A percentile compares a stretch with the other conserved stretches of the same genome.
Evolutionary conservation across 1,140 invertebrate genomes (phyloP).

Genomic region (Belonocnema kinseyi): DNA sequence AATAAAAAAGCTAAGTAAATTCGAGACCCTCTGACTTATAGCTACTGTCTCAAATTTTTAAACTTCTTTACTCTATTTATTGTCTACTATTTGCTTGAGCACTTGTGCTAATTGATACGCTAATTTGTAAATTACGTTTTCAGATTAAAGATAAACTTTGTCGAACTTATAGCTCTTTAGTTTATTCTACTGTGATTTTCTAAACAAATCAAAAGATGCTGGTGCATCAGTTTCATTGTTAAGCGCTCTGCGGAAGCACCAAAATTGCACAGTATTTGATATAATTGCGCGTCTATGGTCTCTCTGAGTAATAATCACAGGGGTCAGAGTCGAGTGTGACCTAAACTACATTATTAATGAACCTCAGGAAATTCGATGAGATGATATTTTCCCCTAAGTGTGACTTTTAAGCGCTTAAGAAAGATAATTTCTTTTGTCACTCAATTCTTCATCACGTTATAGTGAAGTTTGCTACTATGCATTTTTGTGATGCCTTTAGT

Average conservation of each 20-base stretch:
- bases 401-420: neutral
- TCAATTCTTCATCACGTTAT: neutral
- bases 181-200: neutral
- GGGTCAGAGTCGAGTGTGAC: conserved; percentile 7
- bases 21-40: neutral
- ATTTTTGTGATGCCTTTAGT: conserved; percentile 11
- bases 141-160: neutral
- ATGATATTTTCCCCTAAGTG: neutral
- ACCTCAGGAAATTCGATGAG: neutral
- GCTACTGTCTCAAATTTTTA: neutral
- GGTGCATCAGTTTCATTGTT: conserved; percentile 9
- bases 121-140: neutral
- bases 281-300: neutral
- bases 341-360: conserved; percentile 3
- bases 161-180: neutral
- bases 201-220: neutral
- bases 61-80: neutral
- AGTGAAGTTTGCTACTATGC: neutral
- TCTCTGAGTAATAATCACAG: conserved; percentile 8
- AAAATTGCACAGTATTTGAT: neutral
- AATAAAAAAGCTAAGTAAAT: conserved; percentile 2
- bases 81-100: conserved; percentile 23
- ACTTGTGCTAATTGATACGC: neutral
- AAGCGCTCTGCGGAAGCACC: conserved; percentile 18
- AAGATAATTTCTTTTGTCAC: neutral